Conservation (phyloP, 2,888 invertebrate species). For the Hymenopus coronatus region DNA sequence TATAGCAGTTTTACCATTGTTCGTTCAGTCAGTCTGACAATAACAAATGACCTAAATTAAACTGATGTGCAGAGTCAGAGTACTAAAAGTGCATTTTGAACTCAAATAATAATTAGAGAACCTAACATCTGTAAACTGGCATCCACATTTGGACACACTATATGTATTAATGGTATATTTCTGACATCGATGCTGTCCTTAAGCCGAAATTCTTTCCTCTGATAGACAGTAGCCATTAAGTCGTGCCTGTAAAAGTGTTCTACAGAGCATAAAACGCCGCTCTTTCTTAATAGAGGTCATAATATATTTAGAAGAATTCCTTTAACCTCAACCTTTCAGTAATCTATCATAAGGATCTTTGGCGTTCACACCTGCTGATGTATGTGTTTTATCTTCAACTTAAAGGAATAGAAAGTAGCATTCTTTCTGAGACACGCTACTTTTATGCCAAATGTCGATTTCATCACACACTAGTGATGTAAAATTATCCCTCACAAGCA, state of each 20-base stretch:
- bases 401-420: neutral
- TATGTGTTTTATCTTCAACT: neutral
- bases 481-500: too few relatives aligned
- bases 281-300: neutral
- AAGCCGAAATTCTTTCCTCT: too few relatives aligned
- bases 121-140: too few relatives aligned
- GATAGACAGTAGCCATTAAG: neutral
- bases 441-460: neutral
- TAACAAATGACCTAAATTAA: too few relatives aligned
- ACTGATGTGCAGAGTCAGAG: too few relatives aligned
- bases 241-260: neutral
- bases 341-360: neutral
- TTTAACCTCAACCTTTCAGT: neutral
- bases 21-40: too few relatives aligned
- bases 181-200: too few relatives aligned
- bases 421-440: neutral
- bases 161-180: too few relatives aligned
- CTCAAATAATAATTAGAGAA: too few relatives aligned
- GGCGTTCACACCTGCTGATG: neutral
- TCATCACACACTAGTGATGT: neutral
- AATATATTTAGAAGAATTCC: neutral
- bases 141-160: too few relatives aligned
- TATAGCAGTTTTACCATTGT: too few relatives aligned
- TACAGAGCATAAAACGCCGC: neutral
- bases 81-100: too few relatives aligned